A percentile compares a stretch with the other conserved stretches of the same genome.
Conservation (phyloP, 2,113 vertebrate species). For the Ciconia maguari region DNA sequence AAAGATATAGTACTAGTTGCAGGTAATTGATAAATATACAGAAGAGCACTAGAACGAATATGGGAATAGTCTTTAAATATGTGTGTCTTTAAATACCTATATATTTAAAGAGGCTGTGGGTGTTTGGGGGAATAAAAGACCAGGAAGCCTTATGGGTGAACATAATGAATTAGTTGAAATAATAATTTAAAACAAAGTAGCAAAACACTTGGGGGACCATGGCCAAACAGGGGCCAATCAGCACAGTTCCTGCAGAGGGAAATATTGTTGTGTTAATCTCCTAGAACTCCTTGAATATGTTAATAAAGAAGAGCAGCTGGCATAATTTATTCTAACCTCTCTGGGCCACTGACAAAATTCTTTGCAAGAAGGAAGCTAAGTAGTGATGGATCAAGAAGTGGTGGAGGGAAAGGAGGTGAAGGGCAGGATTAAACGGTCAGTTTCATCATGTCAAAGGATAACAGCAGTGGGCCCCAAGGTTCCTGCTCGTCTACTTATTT, state of each 20-base stretch:
- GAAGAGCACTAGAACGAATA: background rate
- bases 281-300: constrained; percentile 52
- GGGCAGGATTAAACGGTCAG: constrained; percentile 67
- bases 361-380: constrained; percentile 43
- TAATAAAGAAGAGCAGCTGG: constrained; percentile 45
- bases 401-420: constrained; percentile 52
- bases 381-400: constrained; percentile 56
- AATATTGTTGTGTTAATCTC: constrained; percentile 52
- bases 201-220: background rate
- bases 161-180: background rate
- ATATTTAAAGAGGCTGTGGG: background rate
- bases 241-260: background rate
- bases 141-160: background rate
- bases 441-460: constrained; percentile 67
- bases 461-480: constrained; percentile 41
- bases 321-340: constrained; percentile 66
- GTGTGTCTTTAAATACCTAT: background rate
- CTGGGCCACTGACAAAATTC: constrained; percentile 52
- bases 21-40: background rate
- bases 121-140: background rate
- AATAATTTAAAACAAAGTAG: background rate
- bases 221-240: background rate
- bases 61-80: background rate
- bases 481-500: constrained; percentile 46
- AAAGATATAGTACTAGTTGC: background rate